These are phyloP conservation scores for Oncorhynchus mykiss DNA, from an alignment of 2,113 vertebrate genomes.

Conservation along the genomic window DNA sequence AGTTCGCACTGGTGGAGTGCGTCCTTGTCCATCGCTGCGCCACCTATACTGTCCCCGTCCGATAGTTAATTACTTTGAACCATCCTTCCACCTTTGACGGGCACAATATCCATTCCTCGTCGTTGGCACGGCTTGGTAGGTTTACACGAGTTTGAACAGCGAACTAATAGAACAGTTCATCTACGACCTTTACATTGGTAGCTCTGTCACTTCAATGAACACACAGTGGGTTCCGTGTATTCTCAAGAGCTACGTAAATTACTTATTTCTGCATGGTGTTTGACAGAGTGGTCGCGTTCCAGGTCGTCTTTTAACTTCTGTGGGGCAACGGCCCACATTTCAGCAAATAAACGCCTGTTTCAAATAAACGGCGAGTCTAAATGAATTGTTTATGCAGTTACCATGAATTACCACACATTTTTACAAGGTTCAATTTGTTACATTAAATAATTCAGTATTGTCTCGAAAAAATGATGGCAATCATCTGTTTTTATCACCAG, in stretches of 20 bases:
- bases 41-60: constrained; percentile 31
- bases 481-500: too few species aligned
- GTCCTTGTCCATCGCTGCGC: constrained; percentile 49
- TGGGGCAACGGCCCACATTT: too few species aligned
- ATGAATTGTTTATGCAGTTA: too few species aligned
- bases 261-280: background rate
- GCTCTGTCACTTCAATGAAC: background rate
- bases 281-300: too few species aligned
- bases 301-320: too few species aligned
- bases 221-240: background rate
- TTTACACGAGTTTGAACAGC: constrained; percentile 16
- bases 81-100: constrained; percentile 68
- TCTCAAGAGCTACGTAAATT: background rate
- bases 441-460: too few species aligned
- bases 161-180: background rate
- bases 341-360: too few species aligned
- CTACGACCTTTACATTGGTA: background rate
- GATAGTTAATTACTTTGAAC: constrained; percentile 37
- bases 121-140: constrained; percentile 64
- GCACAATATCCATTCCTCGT: constrained; percentile 79
- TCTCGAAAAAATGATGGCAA: too few species aligned
- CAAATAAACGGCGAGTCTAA: too few species aligned
- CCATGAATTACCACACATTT: too few species aligned
- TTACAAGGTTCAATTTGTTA: too few species aligned
- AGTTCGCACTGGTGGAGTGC: constrained; percentile 79